Percentiles rank a stretch among this genome's conserved stretches.
Evolutionary conservation across 1,140 invertebrate species (phyloP).

Genomic region (Saccostrea echinata): DNA sequence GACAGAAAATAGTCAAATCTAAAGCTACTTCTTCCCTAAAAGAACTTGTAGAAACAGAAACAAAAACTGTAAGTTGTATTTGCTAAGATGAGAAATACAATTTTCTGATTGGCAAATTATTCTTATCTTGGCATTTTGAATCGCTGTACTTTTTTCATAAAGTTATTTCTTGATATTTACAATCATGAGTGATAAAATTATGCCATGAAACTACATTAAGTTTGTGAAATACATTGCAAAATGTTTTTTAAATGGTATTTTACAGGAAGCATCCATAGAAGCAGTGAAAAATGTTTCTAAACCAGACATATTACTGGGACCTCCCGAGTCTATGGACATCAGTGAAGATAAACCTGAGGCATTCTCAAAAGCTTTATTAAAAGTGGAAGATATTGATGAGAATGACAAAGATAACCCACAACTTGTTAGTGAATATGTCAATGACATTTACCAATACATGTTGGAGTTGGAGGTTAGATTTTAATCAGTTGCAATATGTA

Average conservation of each 20-base stretch:
- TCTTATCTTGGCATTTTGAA: background rate
- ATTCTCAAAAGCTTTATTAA: slow-evolving; percentile 68
- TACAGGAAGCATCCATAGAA: slow-evolving; percentile 19
- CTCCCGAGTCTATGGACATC: slow-evolving; percentile 72
- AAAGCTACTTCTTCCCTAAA: slow-evolving; percentile 63
- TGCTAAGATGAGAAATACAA: background rate
- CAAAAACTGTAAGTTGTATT: background rate
- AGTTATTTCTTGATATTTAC: too few species aligned
- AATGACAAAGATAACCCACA: slow-evolving; percentile 88
- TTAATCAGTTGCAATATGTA: background rate
- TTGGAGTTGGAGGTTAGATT: slow-evolving; percentile 85
- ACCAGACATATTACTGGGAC: slow-evolving; percentile 3
- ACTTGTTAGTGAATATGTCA: slow-evolving; percentile 89
- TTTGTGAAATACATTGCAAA: background rate
- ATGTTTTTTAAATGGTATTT: background rate
- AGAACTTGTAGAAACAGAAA: slow-evolving; percentile 47
- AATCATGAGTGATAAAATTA: too few species aligned
- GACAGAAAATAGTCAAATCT: slow-evolving; percentile 63
- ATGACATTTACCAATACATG: slow-evolving; percentile 92
- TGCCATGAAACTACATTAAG: background rate
- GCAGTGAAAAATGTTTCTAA: slow-evolving; percentile 20
- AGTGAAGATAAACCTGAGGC: slow-evolving; percentile 72
- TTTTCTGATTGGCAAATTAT: background rate
- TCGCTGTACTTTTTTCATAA: too few species aligned
- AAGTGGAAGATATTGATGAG: slow-evolving; percentile 86